Base-by-base conservation (phyloP, 2,113 vertebrate genomes). In the Calyptommatus sinebrachiatus region DNA sequence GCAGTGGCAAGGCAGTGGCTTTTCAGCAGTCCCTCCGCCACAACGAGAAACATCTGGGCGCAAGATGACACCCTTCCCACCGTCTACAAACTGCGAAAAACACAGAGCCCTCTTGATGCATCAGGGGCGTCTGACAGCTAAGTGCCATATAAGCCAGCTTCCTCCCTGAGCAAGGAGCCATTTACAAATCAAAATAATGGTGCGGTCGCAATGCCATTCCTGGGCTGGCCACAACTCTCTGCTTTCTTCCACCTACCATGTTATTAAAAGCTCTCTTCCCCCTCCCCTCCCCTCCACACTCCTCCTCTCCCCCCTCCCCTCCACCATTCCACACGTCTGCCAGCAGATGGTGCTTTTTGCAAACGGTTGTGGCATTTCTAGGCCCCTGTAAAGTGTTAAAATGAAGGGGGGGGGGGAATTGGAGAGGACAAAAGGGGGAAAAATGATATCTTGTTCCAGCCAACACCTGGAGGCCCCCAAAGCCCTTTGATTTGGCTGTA, bases 121-220 rank as follows among this genome's bases (percentile, higher is more conserved):
- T 80, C 84, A 76, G 85, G 69, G 57, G 79, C 48, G 77, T 24
- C 82, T 92, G 91, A 90, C 92, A 93, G 87, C 90, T 77, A 73
- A 70, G 65, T 88, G 89, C 90, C 91, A 91, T 88, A 88, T 91
- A 90, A 89, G 88, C 78, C 85, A 87, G 85, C 78, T 91, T 88
- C 89, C 84, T 90, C 84, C 8, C 90, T 80, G 80, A 79, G 89
- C 79, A 91, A 88, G 90, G 88, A 91, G 89, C 74, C 90, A 90
- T 93, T 93, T 91, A 90, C 89, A 93, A 92, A 91, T 91, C 91
- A 92, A 92, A 93, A 91, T 92, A 89, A 92, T 89, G 88, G 88
- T 92, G 91, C 88, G 72, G 0, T 86, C 83, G 84, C 85, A 90
- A 90, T 85, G 89, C 81, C 85, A 79, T 88, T 88, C 86, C 85